phyloP scores from a whole-genome alignment of 1,140 invertebrate species.

The Meloidogyne hapla region DNA sequence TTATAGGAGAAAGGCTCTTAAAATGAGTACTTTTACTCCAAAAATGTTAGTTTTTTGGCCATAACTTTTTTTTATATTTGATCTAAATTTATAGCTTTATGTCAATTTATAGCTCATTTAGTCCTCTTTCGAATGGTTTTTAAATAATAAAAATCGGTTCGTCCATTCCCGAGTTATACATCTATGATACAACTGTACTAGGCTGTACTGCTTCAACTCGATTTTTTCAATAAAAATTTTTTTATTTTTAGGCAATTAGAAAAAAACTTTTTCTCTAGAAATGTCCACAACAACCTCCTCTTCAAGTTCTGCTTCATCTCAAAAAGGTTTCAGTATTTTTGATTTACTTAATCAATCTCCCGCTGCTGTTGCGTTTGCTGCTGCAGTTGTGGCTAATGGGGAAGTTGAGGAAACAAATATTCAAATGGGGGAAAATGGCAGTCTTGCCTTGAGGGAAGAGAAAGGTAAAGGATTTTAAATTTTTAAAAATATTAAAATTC shows the following conservation, averaged over 20 bases:
- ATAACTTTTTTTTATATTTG: background rate
- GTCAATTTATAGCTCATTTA: background rate
- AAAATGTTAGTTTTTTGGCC: background rate
- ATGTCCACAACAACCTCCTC: background rate
- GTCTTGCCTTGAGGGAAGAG: background rate
- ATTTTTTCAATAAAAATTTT: background rate
- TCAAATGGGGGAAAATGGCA: background rate
- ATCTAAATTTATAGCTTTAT: background rate
- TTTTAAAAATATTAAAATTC: too few species aligned
- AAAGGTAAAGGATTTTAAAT: background rate
- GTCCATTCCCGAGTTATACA: background rate
- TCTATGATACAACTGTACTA: background rate
- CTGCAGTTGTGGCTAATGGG: background rate
- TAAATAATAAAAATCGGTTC: background rate
- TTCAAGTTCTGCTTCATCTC: background rate
- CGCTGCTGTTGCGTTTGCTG: background rate
- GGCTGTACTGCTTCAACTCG: too few species aligned
- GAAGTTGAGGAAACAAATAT: background rate
- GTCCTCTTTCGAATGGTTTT: background rate
- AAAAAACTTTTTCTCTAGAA: background rate
- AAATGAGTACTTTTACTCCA: background rate
- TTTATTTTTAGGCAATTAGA: too few species aligned
- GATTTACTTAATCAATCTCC: background rate
- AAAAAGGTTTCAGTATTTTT: constrained; percentile 6
- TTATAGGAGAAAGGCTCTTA: background rate